Evolutionary conservation across 2,888 invertebrate species (phyloP).

Genomic region (Lasioglossum pauxillum): DNA sequence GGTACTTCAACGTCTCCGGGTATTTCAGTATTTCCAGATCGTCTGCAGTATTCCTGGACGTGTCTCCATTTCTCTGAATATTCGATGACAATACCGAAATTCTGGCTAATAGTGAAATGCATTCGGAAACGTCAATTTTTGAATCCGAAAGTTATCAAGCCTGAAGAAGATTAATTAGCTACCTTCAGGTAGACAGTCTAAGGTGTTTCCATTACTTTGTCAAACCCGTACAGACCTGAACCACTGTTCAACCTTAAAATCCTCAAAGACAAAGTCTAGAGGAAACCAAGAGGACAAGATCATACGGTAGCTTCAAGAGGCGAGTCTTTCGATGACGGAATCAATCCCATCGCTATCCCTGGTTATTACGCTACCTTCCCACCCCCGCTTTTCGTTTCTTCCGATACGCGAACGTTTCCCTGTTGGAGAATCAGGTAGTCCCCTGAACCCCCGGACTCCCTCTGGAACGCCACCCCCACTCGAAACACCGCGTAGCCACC

Average conservation of each 20-base stretch:
- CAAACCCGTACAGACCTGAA: neutral
- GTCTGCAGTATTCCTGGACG: neutral
- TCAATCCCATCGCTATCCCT: constrained; percentile 21
- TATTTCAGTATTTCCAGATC: neutral
- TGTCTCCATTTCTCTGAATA: neutral
- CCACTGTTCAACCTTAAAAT: neutral
- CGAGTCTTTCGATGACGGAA: constrained; percentile 11
- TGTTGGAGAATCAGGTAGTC: constrained; percentile 58
- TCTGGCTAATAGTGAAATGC: neutral
- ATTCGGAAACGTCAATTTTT: neutral
- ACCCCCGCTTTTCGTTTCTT: constrained; percentile 71
- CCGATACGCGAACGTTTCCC: constrained; percentile 77
- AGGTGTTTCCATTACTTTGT: neutral
- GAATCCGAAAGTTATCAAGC: neutral
- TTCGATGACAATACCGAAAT: neutral
- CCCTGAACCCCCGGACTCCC: constrained; percentile 6
- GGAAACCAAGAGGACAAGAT: neutral
- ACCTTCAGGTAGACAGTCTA: neutral
- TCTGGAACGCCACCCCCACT: constrained; percentile 19
- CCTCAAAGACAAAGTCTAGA: neutral
- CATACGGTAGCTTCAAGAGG: neutral
- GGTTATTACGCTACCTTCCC: constrained; percentile 17
- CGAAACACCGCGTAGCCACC: constrained; percentile 39
- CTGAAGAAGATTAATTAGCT: neutral
- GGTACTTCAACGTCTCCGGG: neutral